Conservation (phyloP, 2,113 vertebrate genomes). For the Pardalotus punctatus region DNA sequence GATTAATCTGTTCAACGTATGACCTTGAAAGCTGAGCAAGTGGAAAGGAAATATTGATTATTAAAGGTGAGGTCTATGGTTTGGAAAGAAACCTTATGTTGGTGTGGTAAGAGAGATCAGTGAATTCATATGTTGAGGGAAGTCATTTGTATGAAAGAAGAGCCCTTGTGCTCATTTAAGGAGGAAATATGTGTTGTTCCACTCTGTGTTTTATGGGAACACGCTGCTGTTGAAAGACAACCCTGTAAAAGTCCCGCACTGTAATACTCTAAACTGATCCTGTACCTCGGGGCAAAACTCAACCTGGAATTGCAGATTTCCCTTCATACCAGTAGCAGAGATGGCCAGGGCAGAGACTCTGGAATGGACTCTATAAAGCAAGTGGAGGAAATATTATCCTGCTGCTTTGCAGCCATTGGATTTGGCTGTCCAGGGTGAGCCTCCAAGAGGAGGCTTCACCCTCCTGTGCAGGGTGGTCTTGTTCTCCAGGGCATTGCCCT, state of each 20-base stretch:
- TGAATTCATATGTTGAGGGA: not conserved
- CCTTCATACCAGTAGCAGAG: not conserved
- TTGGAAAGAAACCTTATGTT: conserved; percentile 14
- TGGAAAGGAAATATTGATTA: conserved; percentile 52
- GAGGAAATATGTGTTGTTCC: not conserved
- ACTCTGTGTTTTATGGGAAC: conserved; percentile 9
- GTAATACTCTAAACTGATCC: not conserved
- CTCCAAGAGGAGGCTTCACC: not conserved
- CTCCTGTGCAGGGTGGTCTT: not conserved
- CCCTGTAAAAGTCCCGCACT: not conserved
- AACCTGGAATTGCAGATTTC: not conserved
- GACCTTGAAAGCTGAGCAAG: conserved; percentile 49
- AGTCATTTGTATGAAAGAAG: conserved; percentile 11
- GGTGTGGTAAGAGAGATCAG: not conserved
- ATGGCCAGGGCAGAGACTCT: not conserved
- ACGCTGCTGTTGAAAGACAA: conserved; percentile 16
- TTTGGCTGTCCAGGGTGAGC: not conserved
- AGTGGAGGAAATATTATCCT: not conserved
- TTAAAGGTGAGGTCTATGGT: conserved; percentile 41
- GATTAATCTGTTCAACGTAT: conserved; percentile 28
- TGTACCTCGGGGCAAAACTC: not conserved
- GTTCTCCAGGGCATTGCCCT: fast-evolving
- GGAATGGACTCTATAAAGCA: not conserved
- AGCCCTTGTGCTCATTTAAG: not conserved
- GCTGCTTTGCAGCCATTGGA: not conserved